Evolutionary conservation across 2,888 invertebrate species (phyloP), one percentile per base, ranked within the genome.

Genomic region (Desoria tigrina): DNA sequence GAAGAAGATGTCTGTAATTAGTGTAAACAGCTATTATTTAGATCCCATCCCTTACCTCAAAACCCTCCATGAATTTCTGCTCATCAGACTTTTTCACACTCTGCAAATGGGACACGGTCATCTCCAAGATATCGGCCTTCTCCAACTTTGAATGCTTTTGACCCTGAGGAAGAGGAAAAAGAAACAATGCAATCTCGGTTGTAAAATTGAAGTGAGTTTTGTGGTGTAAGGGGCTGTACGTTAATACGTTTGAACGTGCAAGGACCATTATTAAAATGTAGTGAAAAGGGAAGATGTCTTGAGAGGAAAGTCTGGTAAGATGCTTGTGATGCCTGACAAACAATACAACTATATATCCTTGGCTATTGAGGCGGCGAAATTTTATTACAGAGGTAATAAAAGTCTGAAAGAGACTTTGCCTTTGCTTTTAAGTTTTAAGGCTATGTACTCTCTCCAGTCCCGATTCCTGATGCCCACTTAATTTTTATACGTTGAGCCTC

Each of bases 61-160:
- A 72, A 7, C 72, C 72, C 55, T 72, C 68, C 28, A 66, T 51
- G 54, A 72, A 72, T 50, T 72, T 72, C 42, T 72, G 68, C 56
- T 72, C 70, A 61, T 70, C 69, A n/a, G 68, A 56, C 49, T 64
- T 66, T 42, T 72, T 72, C 53, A 58, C 61, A 23, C 63, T 61
- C 55, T 72, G 69, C 37, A 72, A 58, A 59, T 69, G 66, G 21
- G 66, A 54, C 56, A 72, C 69, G 42, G 69, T 69, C 62, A 72
- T 49, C 56, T 72, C 72, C 56, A 72, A 37, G 28, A 69, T 69
- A 63, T 72, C 66, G 2, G 64, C 69, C 53, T 72, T 72, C 51
- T 72, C 72, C 67, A 72, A 53, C 39, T 72, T 72, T 3, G 68
- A 65, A 61, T 69, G 72, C 39, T 72, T 72, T 55, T 72, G 72